Conservation (phyloP, 2,797 vertebrate genomes). For the Darevskia nairensis region DNA sequence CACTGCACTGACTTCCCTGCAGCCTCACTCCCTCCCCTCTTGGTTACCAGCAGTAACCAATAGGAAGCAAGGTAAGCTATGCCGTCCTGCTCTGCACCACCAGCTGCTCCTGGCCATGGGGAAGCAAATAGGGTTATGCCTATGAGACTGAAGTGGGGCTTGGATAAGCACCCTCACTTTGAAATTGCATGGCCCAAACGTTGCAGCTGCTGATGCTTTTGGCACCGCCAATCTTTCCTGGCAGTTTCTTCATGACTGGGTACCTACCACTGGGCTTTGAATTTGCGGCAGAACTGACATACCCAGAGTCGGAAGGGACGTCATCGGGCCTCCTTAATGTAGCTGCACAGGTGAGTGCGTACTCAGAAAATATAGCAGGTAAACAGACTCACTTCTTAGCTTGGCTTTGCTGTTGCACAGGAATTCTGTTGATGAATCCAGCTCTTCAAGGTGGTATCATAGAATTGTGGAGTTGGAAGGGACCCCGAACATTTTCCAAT, state of each 20-base stretch:
- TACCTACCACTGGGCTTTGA: slow-evolving; percentile 97
- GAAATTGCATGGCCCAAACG: background rate
- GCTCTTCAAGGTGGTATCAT: background rate
- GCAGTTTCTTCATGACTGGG: slow-evolving; percentile 97
- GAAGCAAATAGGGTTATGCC: background rate
- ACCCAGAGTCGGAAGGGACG: slow-evolving; percentile 94
- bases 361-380: background rate
- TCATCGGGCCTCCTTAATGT: slow-evolving; percentile 96
- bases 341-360: slow-evolving; percentile 88
- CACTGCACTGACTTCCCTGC: too few species aligned
- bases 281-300: slow-evolving; percentile 95
- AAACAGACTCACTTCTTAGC: background rate
- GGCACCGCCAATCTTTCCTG: slow-evolving; percentile 34
- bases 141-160: background rate
- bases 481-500: too few species aligned
- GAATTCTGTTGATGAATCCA: background rate
- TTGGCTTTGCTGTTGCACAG: background rate
- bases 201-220: slow-evolving; percentile 20
- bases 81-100: too few species aligned
- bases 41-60: too few species aligned
- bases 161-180: background rate
- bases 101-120: background rate
- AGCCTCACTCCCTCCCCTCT: too few species aligned
- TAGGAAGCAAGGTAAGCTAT: too few species aligned
- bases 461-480: too few species aligned